These are phyloP conservation scores for Ceratina calcarata DNA, from an alignment of 1,140 invertebrate genomes.

Conservation along the genomic window DNA sequence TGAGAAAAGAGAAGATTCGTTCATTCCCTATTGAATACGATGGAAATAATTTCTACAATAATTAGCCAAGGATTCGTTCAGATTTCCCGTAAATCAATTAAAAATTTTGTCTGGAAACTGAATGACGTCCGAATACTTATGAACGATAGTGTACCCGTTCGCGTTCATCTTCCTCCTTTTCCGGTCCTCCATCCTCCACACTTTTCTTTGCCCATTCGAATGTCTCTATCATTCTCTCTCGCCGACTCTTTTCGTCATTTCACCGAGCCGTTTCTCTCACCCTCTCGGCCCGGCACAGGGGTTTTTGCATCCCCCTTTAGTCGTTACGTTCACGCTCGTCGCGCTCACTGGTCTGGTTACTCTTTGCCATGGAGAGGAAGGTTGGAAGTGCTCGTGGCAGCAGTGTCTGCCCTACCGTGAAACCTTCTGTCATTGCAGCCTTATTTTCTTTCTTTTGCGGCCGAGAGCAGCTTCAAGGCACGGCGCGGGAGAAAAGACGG, in stretches of 20 bases:
- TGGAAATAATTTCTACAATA: too few relatives aligned
- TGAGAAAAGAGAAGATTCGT: too few relatives aligned
- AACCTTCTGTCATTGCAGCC: conserved; percentile 53
- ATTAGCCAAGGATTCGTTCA: too few relatives aligned
- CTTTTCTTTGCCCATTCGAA: not conserved
- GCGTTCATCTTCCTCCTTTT: not conserved
- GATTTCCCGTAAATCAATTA: too few relatives aligned
- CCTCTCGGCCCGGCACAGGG: too few relatives aligned
- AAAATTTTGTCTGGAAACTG: too few relatives aligned
- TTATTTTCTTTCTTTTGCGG: conserved; percentile 53
- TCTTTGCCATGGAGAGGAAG: conserved; percentile 3
- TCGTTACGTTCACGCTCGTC: not conserved
- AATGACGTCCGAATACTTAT: too few relatives aligned
- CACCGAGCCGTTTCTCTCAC: not conserved
- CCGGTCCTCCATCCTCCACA: not conserved
- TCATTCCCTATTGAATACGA: too few relatives aligned
- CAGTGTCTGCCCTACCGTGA: conserved; percentile 30
- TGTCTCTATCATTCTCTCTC: not conserved
- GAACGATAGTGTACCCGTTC: not conserved
- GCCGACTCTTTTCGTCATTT: conserved; percentile 6
- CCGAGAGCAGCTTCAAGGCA: conserved; percentile 25
- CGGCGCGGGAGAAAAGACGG: conserved; percentile 32
- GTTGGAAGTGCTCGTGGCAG: conserved; percentile 29
- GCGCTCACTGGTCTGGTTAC: not conserved
- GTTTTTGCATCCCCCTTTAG: not conserved